Evolutionary conservation across 2,888 invertebrate genomes (phyloP), one percentile per base, ranked within the genome.

Genomic region (Chrysopilus asiliformis): DNA sequence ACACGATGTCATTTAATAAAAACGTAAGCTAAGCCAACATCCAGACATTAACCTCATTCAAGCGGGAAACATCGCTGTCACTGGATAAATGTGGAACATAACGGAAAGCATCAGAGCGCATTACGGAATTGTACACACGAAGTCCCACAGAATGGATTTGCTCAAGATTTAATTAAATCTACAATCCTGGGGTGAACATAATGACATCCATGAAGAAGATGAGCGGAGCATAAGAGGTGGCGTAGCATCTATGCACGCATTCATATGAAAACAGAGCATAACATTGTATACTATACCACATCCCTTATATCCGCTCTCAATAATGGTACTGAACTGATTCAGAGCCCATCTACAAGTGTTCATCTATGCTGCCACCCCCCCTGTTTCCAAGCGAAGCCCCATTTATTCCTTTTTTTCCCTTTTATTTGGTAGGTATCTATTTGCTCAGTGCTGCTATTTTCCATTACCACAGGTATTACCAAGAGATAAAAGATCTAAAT

Each of bases 91-190:
- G 26, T 26, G 26, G 26, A 10, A 26, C 26, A 26, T 26, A 6
- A 26, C 5, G 6, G 12, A 10, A 7, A 26, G 10, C 26, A 10
- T 10, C 5, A 10, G 10, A 26, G 26, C 14, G 26, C 13, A 26
- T 26, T 26, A 26, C 14, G 12, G 14, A 5, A 14, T 5, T 14
- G 13, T 29, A 13, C 14, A 15, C 16, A 6, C 10, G 15, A 14
- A 5, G 29, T 12, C 15, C 29, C 8, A 14, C 16, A 2, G 14
- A 13, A 13, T 29, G 10, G 29, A 14, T 29, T 27, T 29, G 15
- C 29, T 14, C 10, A 29, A 2, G 29, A 12, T 29, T 29, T 29
- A 29, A 29, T 29, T 29, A 29, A 29, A 29, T 29, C 29, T 15
- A 15, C 17, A n/a, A 29, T 29, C 16, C 29, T 16, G 15, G 29